Evolutionary conservation across 2,113 vertebrate species (phyloP), one percentile per base, ranked within the genome.

Genomic region (Callaeas wilsoni): DNA sequence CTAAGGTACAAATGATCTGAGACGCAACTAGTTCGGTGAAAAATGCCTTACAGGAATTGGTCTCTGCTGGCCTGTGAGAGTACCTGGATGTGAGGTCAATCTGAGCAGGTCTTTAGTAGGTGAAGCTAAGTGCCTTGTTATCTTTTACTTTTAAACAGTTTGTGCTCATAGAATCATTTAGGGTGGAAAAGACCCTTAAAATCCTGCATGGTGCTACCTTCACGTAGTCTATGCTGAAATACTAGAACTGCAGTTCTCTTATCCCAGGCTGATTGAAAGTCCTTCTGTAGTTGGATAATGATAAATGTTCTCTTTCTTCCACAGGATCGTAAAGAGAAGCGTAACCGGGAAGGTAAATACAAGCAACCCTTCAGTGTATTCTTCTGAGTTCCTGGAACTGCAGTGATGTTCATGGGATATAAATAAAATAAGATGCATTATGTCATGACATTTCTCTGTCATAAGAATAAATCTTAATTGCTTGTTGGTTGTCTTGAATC

Each of bases 341-440:
- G 92, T 89, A 98, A 98, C 81, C 97, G 94, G 76, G 98, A 98
- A 84, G 99, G 99, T 91, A 99, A 98, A 94, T 60, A 94, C 27
- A 16, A 98, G 12, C 98, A 95, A 81, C 96, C 94, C 70, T 97
- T 97, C 90, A 94, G 29, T 35, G 39, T 99, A 32, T 98, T 94
- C 80, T 99, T 90, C 80, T 99, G 94, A 99, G 64, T 89, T 53
- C 70, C 89, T 90, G 77, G 65, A 89, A 26, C 16, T 80, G 56
- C 74, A 52, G 13, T 37, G 16, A 23, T 89, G 60, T 60, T 90
- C 53, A 6, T 88, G 84, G 39, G 19, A 35, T 78, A 82, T 26
- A 82, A 95, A 80, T 88, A 86, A 95, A 95, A 84, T 27, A 59
- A 84, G 30, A 77, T 87, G 6, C 57, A 68, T 63, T 57, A 63